Percentiles rank a stretch among this genome's conserved stretches.
These are phyloP conservation scores for Tragulus kanchil DNA, from an alignment of 2,113 vertebrate genomes.

Conservation along the genomic window DNA sequence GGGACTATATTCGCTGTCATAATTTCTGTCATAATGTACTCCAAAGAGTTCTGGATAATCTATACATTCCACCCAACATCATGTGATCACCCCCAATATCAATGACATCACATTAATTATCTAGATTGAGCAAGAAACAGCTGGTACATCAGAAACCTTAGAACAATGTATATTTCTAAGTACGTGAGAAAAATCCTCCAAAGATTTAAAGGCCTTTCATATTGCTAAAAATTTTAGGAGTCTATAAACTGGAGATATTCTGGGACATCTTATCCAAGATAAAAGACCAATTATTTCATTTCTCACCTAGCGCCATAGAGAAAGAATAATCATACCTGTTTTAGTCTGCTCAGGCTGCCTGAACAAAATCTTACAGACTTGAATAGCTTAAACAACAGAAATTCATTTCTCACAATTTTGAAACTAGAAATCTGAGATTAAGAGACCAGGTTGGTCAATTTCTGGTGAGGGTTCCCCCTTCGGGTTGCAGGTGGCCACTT, in stretches of 20 bases:
- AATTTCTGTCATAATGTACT: background rate
- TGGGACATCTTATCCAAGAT: rapidly evolving
- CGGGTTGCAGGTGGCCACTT: background rate
- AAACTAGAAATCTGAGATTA: background rate
- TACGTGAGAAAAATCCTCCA: background rate
- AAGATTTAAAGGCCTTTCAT: background rate
- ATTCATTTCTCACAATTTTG: background rate
- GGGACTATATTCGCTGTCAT: background rate
- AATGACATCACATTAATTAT: background rate
- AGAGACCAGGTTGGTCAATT: background rate
- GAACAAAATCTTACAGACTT: background rate
- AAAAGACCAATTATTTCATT: too few species aligned
- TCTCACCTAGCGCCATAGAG: background rate
- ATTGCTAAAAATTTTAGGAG: background rate
- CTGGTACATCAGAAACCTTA: background rate
- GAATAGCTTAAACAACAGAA: background rate
- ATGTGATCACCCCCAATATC: background rate
- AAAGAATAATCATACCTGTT: background rate
- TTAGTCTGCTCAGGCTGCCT: background rate
- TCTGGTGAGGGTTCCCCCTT: background rate
- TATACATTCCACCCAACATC: background rate
- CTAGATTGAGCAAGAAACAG: background rate
- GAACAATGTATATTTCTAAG: background rate
- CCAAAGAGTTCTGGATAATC: background rate
- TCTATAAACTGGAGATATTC: too few species aligned